Evolutionary conservation across 1,140 invertebrate genomes (phyloP), one percentile per base, ranked within the genome.

Genomic region (Melitaea cinxia): DNA sequence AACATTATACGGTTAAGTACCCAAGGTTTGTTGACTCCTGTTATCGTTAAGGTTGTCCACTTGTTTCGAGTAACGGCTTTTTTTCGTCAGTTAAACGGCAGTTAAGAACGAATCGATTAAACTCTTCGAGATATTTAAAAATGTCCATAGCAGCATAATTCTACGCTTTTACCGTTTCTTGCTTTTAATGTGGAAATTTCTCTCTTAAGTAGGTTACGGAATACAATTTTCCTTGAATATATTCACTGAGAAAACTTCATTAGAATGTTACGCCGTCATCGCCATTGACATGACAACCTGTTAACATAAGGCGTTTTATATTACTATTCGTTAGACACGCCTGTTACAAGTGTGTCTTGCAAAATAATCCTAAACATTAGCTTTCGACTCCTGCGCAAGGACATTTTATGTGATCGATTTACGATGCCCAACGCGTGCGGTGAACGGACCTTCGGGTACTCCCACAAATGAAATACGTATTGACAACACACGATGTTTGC

Each of bases 321-420:
- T 69, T 39, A 33, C 64, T 83, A 84, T 84, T 78, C 80, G 62
- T 55, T 64, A 68, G 61, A 72, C 81, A 75, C 68, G 63, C 47
- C 7, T n/a, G 73, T 79, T 75, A 77, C 77, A 71, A 70, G 60
- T 55, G 65, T 47, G 63, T 75, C 72, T 86, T 86, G 83, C 83
- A 80, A 77, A 78, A 83, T 71, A 75, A 71, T 74, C 62, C 69
- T 71, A 65, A 65, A 72, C 70, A 78, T 83, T 83, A 83, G 80
- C 82, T 86, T 84, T 84, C 82, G 66, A 80, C 72, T 74, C 67
- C 70, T 58, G 73, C 76, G 77, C 83, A 83, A 86, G 80, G 81
- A 84, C 78, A 78, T 78, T 78, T 64, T 68, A 64, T 67, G 55
- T 52, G 49, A 63, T 54, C 54, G 55, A 68, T 73, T 78, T 72